Base-by-base conservation (phyloP, 64 coral and sea anemone genomes). In the Exaiptasia diaphana region DNA sequence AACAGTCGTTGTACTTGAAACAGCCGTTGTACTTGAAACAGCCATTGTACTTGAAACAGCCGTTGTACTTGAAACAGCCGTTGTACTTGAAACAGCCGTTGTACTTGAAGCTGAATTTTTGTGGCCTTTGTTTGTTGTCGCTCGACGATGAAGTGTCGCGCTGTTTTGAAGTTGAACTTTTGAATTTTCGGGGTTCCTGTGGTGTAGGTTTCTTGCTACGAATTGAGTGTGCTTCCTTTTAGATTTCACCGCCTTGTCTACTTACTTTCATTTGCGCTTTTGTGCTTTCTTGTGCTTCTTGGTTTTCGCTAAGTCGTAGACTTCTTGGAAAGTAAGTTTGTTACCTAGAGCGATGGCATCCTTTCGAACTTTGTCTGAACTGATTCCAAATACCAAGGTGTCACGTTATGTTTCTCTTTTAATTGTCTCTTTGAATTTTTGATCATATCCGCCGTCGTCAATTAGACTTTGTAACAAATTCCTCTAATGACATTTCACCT, bases 321-420 rank as follows among this genome's bases (percentile, higher is more conserved):
- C 82, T 57, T 91, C 64, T 41, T 84, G 43, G 14, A 85, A 91
- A 38, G 64, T 85, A 5, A 85, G 64, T 8, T 21, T 36, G 31
- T 91, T 91, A 2, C 74, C 89, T 33, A 80, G 74, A n/a, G 81
- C 54, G n/a, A 91, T 79, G 0, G 81, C 48, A 24, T 85, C 74
- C 45, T 79, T 91, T 18, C 74, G 72, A 33, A 83, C 79, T 14
- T 90, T 90, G 49, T 83, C 60, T 1, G 88, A 83, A 0, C 41
- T 50, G n/a, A 90, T 17, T 38, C 77, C 68, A 28, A 89, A 82
- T 28, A 78, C 74, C n/a, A 88, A 29, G 2, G 68, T 75, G 54
- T 82, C 86, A 15, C 77, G 26, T 20, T 74, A 38, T 2, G 58
- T 82, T 62, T 75, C 57, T 54, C n/a, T n/a, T n/a, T n/a, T n/a